Evolutionary conservation across 2,113 vertebrate genomes (phyloP).

Genomic region (Embiotoca jacksoni): DNA sequence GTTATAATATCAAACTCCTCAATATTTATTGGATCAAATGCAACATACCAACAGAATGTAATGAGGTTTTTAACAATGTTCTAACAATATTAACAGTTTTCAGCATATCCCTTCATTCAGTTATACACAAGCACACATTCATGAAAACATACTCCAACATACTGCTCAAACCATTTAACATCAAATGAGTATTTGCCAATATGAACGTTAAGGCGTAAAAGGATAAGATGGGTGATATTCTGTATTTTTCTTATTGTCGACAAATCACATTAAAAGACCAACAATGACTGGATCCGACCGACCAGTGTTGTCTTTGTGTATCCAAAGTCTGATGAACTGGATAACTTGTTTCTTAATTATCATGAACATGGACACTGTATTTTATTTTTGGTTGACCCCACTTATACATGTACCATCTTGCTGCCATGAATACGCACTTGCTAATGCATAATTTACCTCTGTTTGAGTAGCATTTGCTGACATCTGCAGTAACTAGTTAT

Average conservation of each 20-base stretch:
- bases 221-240: slow-evolving; percentile 5
- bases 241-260: slow-evolving; percentile 7
- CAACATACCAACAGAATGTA: slow-evolving; percentile 24
- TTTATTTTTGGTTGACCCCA: too few species aligned
- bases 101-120: slow-evolving; percentile 39
- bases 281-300: not conserved
- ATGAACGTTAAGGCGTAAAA: slow-evolving; percentile 13
- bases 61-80: slow-evolving; percentile 28
- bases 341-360: too few species aligned
- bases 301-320: not conserved
- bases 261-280: slow-evolving; percentile 1
- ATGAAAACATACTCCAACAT: slow-evolving; percentile 21
- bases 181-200: slow-evolving; percentile 5
- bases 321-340: not conserved
- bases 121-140: slow-evolving; percentile 38
- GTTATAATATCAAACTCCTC: slow-evolving; percentile 8
- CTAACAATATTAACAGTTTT: slow-evolving; percentile 8
- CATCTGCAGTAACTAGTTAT: not conserved
- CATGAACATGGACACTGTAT: too few species aligned
- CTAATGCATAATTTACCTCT: not conserved
- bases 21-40: slow-evolving; percentile 57
- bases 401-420: not conserved
- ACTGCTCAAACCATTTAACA: slow-evolving; percentile 6
- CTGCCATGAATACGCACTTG: not conserved
- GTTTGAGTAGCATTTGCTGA: not conserved